phyloP scores from a whole-genome alignment of 2,888 invertebrate genomes.

The Argyresthia goedartella region DNA sequence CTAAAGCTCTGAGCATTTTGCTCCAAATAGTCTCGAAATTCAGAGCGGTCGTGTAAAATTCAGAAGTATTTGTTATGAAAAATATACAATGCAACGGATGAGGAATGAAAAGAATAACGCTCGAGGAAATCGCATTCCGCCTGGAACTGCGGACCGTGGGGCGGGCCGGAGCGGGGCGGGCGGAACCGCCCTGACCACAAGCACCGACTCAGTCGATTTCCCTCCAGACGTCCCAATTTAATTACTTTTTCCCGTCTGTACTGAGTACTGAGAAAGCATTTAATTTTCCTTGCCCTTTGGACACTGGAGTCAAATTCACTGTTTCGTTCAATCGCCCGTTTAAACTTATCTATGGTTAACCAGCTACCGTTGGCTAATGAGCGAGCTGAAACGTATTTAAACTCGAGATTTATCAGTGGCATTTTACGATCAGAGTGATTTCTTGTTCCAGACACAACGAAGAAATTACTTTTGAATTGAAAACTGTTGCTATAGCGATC shows the following conservation, averaged over 20 bases:
- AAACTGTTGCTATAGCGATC: too few species aligned
- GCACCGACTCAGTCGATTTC: neutral
- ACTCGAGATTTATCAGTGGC: too few species aligned
- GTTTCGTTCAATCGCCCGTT: neutral
- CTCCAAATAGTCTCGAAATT: neutral
- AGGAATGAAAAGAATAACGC: neutral
- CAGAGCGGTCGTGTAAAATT: neutral
- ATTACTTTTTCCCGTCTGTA: neutral
- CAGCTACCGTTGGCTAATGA: too few species aligned
- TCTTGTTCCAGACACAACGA: too few species aligned
- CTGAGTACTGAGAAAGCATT: neutral
- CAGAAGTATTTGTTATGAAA: neutral
- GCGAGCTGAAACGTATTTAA: too few species aligned
- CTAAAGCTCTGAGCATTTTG: neutral
- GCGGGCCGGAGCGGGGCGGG: too few species aligned
- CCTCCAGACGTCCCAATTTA: conserved; percentile 2
- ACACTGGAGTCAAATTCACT: neutral
- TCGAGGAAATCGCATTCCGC: neutral
- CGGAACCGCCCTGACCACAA: neutral
- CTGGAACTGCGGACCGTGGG: neutral
- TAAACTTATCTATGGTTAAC: neutral
- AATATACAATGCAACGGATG: neutral
- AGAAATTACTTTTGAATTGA: too few species aligned
- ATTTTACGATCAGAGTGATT: too few species aligned
- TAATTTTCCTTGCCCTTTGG: neutral